These are phyloP conservation scores for Heloderma charlesbogerti DNA, from an alignment of 2,113 vertebrate species.

Conservation along the genomic window DNA sequence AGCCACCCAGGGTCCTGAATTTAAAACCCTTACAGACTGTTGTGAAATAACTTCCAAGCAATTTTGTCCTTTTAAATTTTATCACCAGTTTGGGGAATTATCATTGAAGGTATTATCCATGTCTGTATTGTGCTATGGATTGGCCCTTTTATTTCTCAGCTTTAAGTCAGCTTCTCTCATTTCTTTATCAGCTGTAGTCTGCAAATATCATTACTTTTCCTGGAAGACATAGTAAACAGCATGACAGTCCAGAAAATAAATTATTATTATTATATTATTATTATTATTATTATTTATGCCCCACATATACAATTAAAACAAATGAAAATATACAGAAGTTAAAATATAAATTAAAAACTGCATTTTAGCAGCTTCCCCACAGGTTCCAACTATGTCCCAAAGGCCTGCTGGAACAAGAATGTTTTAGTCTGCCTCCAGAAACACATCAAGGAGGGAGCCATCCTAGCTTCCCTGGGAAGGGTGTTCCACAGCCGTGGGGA, in stretches of 20 bases:
- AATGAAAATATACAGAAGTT: too few species aligned
- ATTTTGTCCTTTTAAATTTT: constrained; percentile 3
- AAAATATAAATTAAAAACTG: too few species aligned
- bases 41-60: neutral
- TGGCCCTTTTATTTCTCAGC: neutral
- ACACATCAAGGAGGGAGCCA: too few species aligned
- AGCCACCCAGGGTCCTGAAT: neutral
- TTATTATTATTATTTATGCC: too few species aligned
- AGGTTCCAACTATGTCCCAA: too few species aligned
- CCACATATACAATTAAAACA: too few species aligned
- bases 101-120: neutral
- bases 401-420: too few species aligned
- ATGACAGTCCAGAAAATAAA: neutral
- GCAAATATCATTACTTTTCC: neutral
- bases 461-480: too few species aligned
- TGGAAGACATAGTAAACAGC: neutral
- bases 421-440: too few species aligned
- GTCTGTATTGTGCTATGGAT: neutral
- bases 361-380: too few species aligned
- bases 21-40: neutral
- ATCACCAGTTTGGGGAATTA: neutral
- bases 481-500: too few species aligned
- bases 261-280: too few species aligned
- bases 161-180: neutral
- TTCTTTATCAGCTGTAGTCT: neutral